Conservation (phyloP, 2,113 vertebrate species). For the Equus quagga region DNA sequence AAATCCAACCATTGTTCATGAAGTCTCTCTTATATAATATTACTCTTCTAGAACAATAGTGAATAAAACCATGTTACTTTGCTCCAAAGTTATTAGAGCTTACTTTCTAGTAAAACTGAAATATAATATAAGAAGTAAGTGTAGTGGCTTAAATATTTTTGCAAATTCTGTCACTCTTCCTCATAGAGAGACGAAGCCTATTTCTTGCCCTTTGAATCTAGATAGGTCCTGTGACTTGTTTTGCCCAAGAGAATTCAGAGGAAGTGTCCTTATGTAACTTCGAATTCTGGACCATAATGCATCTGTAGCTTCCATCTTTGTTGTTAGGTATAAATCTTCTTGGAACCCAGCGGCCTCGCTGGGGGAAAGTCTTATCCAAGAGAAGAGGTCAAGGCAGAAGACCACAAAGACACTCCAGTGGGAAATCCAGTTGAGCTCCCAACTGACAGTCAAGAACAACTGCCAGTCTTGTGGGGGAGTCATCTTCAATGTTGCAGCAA, state of each 20-base stretch:
- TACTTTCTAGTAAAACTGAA: neutral
- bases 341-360: neutral
- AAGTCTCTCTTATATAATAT: neutral
- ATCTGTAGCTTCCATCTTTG: neutral
- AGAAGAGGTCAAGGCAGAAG: neutral
- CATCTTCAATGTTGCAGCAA: neutral
- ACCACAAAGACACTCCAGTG: fast-evolving
- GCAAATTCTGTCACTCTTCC: neutral
- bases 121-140: neutral
- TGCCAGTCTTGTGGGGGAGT: neutral
- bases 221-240: neutral
- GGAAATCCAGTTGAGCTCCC: neutral
- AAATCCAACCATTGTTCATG: neutral
- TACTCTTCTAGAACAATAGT: neutral
- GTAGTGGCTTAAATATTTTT: neutral
- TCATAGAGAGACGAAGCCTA: neutral
- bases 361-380: neutral
- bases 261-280: neutral
- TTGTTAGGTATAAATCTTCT: neutral
- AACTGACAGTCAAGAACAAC: too few species aligned
- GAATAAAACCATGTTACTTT: neutral
- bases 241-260: neutral
- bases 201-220: neutral
- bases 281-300: too few species aligned
- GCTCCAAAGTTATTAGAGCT: neutral